These are phyloP conservation scores for Xenotilapia longispinis DNA, from an alignment of 2,113 vertebrate genomes.

Conservation along the genomic window DNA sequence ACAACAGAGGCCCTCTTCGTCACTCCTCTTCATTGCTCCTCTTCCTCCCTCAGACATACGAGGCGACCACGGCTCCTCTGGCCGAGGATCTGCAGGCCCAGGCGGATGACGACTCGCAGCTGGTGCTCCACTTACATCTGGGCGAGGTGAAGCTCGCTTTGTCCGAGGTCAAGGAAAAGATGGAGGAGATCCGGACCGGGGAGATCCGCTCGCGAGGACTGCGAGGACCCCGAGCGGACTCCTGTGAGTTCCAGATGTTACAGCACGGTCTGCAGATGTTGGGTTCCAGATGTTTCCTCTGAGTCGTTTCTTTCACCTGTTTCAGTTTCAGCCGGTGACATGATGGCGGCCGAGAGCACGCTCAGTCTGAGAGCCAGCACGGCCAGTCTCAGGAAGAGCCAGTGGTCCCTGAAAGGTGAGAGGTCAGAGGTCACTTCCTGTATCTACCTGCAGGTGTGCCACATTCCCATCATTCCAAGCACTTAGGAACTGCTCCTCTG, in stretches of 20 bases:
- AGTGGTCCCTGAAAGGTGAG: constrained; percentile 67
- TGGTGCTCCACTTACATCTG: constrained; percentile 53
- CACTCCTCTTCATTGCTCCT: rapidly evolving
- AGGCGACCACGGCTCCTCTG: constrained; percentile 32
- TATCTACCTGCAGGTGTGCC: not conserved
- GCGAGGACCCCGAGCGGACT: not conserved
- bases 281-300: not conserved
- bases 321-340: constrained; percentile 29
- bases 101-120: constrained; percentile 23
- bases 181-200: constrained; percentile 56
- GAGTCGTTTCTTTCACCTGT: not conserved
- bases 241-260: constrained; percentile 21
- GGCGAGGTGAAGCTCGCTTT: constrained; percentile 54
- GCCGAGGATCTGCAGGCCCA: not conserved
- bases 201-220: constrained; percentile 7
- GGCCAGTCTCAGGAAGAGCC: constrained; percentile 47
- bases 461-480: not conserved
- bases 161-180: constrained; percentile 49
- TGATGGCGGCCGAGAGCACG: constrained; percentile 52
- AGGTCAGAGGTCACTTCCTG: not conserved
- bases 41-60: constrained; percentile 45
- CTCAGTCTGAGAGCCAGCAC: constrained; percentile 48
- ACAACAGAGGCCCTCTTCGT: rapidly evolving
- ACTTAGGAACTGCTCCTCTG: not conserved
- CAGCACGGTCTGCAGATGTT: not conserved